Evolutionary conservation across 1,140 invertebrate genomes (phyloP).

Genomic region (Pseudachorutes palmiensis): DNA sequence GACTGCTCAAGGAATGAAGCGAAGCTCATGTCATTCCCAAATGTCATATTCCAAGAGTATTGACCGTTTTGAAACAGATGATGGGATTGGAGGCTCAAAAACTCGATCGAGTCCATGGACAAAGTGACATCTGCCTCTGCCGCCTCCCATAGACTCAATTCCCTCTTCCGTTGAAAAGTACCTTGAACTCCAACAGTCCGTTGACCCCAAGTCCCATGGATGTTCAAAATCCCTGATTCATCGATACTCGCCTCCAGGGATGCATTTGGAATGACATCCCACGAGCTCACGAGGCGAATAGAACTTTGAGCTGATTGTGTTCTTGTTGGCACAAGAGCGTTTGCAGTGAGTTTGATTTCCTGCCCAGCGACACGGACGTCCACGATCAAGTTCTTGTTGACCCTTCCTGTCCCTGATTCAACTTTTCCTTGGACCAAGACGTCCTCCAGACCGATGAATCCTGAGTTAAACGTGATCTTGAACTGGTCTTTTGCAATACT

Average conservation of each 20-base stretch:
- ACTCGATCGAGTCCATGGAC: constrained; percentile 6
- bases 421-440: constrained; percentile 12
- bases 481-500: constrained; percentile 1
- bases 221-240: constrained; percentile 13
- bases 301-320: neutral
- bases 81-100: neutral
- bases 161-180: neutral
- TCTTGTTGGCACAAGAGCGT: neutral
- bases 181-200: constrained; percentile 17
- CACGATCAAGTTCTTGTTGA: constrained; percentile 11
- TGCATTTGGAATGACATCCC: constrained; percentile 18
- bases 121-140: constrained; percentile 10
- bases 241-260: constrained; percentile 17
- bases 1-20: constrained; percentile 16
- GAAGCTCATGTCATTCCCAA: constrained; percentile 8
- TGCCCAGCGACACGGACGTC: constrained; percentile 9
- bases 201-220: constrained; percentile 18
- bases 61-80: constrained; percentile 16
- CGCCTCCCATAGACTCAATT: neutral
- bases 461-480: constrained; percentile 14
- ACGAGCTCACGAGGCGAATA: constrained; percentile 14
- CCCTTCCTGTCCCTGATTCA: neutral
- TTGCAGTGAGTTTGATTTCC: neutral
- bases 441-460: constrained; percentile 19
- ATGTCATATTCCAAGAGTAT: constrained; percentile 25